phyloP scores from a whole-genome alignment of 2,797 vertebrate genomes.

The Tokudaia tokunoshimensis region DNA sequence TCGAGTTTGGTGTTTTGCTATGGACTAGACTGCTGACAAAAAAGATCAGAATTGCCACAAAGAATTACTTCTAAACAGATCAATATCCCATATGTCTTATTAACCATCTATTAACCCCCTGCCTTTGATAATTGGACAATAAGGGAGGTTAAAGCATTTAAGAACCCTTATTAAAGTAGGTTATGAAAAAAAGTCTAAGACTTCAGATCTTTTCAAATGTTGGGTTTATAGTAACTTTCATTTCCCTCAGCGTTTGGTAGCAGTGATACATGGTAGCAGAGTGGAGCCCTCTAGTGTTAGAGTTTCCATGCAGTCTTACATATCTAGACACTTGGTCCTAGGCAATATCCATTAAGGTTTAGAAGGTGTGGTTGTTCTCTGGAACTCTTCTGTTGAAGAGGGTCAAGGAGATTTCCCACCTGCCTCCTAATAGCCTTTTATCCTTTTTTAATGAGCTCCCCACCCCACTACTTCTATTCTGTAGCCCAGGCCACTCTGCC shows the following conservation, averaged over 20 bases:
- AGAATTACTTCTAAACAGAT: too few species aligned
- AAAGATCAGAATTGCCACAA: too few species aligned
- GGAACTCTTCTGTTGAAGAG: background rate
- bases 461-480: too few species aligned
- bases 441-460: background rate
- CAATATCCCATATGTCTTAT: too few species aligned
- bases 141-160: background rate
- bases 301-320: background rate
- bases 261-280: background rate
- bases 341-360: background rate
- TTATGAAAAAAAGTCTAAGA: background rate
- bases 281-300: too few species aligned
- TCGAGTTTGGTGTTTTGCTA: too few species aligned
- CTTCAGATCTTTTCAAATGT: background rate
- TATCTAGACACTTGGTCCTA: background rate
- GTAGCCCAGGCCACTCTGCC: background rate
- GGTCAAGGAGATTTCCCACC: background rate
- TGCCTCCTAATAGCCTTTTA: background rate
- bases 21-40: too few species aligned
- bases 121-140: background rate
- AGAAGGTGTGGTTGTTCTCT: background rate
- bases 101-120: background rate
- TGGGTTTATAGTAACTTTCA: background rate
- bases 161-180: background rate
- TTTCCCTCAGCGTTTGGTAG: background rate